phyloP scores from a whole-genome alignment of 2,113 vertebrate genomes.

The Eurystomus gularis region DNA sequence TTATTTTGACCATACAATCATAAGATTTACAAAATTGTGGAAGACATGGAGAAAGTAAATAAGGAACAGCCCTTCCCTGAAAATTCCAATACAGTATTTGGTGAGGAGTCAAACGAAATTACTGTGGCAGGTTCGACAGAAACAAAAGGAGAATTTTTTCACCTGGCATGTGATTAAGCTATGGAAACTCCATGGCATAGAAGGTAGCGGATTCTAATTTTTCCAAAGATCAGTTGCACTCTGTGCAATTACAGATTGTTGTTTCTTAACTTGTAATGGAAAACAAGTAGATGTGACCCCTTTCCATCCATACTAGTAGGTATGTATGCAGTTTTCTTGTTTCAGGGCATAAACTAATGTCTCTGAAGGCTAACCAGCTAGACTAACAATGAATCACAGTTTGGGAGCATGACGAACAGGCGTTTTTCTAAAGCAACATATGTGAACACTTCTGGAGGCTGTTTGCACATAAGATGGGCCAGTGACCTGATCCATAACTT shows the following conservation, averaged over 20 bases:
- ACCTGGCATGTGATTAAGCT: not conserved
- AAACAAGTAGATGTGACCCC: not conserved
- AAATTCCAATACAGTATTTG: not conserved
- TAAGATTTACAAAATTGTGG: not conserved
- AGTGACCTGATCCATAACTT: conserved; percentile 27
- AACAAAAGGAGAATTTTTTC: not conserved
- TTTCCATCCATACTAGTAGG: not conserved
- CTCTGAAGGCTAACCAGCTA: not conserved
- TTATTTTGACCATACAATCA: not conserved
- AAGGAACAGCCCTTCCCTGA: not conserved
- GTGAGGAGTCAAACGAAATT: not conserved
- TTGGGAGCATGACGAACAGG: not conserved
- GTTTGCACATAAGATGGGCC: not conserved
- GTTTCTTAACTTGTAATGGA: not conserved
- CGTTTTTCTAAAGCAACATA: conserved; percentile 15
- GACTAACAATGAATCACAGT: not conserved
- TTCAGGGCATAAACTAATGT: not conserved
- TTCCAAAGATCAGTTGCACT: not conserved
- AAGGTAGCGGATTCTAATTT: not conserved
- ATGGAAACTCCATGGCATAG: not conserved
- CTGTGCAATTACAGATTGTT: not conserved
- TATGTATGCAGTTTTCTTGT: not conserved
- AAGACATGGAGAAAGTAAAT: not conserved
- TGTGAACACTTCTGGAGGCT: not conserved
- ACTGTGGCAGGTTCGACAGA: not conserved